A percentile compares a stretch with the other conserved stretches of the same genome.
phyloP scores from a whole-genome alignment of 2,113 vertebrate genomes.

The Azemiops feae region DNA sequence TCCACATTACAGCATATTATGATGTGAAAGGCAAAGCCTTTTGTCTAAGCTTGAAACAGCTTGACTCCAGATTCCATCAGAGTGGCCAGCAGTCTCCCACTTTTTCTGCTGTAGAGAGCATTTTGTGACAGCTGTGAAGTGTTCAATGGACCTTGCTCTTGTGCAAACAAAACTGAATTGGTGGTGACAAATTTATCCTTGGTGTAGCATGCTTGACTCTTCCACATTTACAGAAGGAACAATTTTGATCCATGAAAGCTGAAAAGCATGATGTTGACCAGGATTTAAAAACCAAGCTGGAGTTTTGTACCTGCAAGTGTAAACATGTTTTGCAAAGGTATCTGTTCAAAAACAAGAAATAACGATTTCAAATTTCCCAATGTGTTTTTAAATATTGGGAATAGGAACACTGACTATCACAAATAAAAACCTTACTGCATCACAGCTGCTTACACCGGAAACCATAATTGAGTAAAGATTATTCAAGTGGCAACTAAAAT shows the following conservation, averaged over 20 bases:
- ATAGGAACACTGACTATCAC: background rate
- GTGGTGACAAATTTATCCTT: background rate
- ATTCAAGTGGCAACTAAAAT: background rate
- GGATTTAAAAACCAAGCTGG: conserved; percentile 15
- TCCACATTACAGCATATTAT: background rate
- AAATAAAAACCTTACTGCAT: background rate
- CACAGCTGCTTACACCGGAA: background rate
- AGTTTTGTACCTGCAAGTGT: conserved; percentile 18
- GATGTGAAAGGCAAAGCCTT: background rate
- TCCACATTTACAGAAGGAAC: accelerated
- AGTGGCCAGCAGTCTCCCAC: background rate
- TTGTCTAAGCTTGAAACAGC: conserved; percentile 27
- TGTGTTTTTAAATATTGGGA: conserved; percentile 5
- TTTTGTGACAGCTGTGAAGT: conserved; percentile 12
- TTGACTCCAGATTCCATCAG: conserved; percentile 14
- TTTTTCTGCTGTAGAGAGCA: background rate
- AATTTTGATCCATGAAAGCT: background rate
- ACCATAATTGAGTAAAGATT: conserved; percentile 1
- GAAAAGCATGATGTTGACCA: background rate
- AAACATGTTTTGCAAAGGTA: background rate
- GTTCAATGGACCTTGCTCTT: conserved; percentile 47
- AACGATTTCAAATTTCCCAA: background rate
- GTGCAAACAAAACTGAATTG: conserved; percentile 17
- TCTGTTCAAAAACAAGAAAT: background rate
- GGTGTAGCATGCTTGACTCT: background rate